Base-by-base conservation (phyloP, 2,888 invertebrate species). In the Ditylenchus weischeri region DNA sequence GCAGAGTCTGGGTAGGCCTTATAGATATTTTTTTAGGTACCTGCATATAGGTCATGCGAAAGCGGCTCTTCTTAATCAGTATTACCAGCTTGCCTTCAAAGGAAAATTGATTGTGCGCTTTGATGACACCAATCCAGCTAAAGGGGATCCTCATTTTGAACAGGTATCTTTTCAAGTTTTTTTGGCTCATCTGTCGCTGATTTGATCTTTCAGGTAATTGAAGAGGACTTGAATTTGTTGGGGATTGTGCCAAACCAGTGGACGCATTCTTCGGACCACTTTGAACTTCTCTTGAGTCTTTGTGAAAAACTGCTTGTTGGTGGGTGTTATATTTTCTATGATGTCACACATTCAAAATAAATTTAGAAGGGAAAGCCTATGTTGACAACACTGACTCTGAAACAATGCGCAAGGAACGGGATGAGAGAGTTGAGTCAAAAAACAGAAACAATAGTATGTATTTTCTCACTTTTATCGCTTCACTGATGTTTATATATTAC, bases 71-170 rank as follows among this genome's bases (percentile, higher is more conserved):
- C 86, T 99, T 18, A 99, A 99, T 86, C 95, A 96, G 84, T 92
- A 96, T 85, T 99, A 99, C 83, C 92, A 93, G 75, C 88, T 90
- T 79, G 88, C 89, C 0, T 98, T 94, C 84, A 86, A 95, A 80
- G 98, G 98, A 0, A 90, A 90, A 83, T 88, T 98, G 0, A 90
- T 99, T 71, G 93, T 99, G 93, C 88, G 98, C 75, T 99, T 99
- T 84, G 98, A 99, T 85, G 98, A 99, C 84, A 99, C 98, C 7
- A 99, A 99, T 86, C 98, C 98, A 6, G 96, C 94, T 18, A 98
- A 98, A 83, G 98, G 99, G 83, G 92, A 93, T 79, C 90, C 90
- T 0, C 91, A 96, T 75, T 99, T 93, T 86, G 98, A 98, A 84
- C 89, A 93, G 87, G 94, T 93, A 23, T 35, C 18, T 3, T 54